Conservation (phyloP, 1,140 invertebrate genomes). For the Hermetia illucens region DNA sequence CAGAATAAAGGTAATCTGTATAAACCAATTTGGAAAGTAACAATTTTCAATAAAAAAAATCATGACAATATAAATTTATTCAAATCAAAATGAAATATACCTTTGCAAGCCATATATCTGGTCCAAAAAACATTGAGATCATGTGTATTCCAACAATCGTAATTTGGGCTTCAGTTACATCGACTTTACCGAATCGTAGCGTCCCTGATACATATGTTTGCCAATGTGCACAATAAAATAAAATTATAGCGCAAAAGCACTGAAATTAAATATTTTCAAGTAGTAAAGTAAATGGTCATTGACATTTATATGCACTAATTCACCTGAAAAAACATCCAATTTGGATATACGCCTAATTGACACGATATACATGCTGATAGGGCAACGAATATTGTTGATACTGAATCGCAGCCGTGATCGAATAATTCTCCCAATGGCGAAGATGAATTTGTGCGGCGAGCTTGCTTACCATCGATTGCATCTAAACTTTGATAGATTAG, state of each 20-base stretch:
- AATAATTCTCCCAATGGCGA: constrained; percentile 95
- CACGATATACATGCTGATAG: constrained; percentile 85
- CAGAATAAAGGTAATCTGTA: no score
- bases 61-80: constrained; percentile 24
- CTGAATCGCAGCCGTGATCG: constrained; percentile 98
- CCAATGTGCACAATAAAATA: constrained; percentile 99
- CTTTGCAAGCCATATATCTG: constrained; percentile 68
- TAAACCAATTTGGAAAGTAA: no score
- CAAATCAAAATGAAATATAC: constrained; percentile 37
- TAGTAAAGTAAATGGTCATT: neutral
- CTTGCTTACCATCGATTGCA: constrained; percentile 99
- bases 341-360: constrained; percentile 77
- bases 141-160: constrained; percentile 82
- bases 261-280: constrained; percentile 29
- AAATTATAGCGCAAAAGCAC: constrained; percentile 81
- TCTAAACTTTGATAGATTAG: constrained; percentile 98
- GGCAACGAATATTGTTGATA: constrained; percentile 92
- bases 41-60: constrained; percentile 6
- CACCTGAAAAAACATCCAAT: constrained; percentile 85
- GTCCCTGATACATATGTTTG: constrained; percentile 95
- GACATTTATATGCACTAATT: constrained; percentile 6
- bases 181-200: constrained; percentile 84
- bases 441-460: constrained; percentile 81
- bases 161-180: constrained; percentile 97
- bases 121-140: constrained; percentile 74